phyloP scores from a whole-genome alignment of 2,888 invertebrate genomes.

The Danaus chrysippus region DNA sequence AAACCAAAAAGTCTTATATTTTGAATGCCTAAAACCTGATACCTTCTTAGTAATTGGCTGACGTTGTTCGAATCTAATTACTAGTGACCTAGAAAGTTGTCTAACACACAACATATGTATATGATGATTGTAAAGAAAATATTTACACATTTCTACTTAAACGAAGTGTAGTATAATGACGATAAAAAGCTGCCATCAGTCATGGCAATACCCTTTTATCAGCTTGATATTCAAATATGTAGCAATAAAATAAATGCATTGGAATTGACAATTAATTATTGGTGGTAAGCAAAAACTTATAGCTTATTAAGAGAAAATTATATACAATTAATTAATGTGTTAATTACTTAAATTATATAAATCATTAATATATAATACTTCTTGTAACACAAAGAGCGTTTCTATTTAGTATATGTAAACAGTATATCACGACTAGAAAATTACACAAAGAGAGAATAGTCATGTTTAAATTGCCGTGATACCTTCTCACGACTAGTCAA shows the following conservation, averaged over 20 bases:
- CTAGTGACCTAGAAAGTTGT: slow-evolving; percentile 1
- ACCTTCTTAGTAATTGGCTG: neutral
- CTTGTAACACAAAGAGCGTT: no score
- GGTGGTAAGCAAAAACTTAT: neutral
- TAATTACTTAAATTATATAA: no score
- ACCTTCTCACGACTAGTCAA: neutral
- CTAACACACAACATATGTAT: neutral
- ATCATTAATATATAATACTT: no score
- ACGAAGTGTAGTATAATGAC: neutral
- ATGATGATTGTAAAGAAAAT: neutral
- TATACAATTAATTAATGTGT: no score
- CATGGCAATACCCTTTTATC: slow-evolving; percentile 26
- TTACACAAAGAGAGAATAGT: neutral
- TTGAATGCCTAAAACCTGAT: neutral
- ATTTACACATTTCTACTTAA: neutral
- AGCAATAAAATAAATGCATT: slow-evolving; percentile 8
- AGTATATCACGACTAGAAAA: neutral
- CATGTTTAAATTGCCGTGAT: neutral
- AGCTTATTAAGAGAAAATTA: no score
- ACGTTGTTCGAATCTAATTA: slow-evolving; percentile 1
- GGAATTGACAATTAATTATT: neutral
- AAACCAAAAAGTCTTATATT: no score
- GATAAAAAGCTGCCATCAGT: slow-evolving; percentile 10
- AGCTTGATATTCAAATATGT: neutral
- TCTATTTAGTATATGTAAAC: no score